Conservation (phyloP, 2,797 vertebrate genomes). For the Anniella stebbinsi region DNA sequence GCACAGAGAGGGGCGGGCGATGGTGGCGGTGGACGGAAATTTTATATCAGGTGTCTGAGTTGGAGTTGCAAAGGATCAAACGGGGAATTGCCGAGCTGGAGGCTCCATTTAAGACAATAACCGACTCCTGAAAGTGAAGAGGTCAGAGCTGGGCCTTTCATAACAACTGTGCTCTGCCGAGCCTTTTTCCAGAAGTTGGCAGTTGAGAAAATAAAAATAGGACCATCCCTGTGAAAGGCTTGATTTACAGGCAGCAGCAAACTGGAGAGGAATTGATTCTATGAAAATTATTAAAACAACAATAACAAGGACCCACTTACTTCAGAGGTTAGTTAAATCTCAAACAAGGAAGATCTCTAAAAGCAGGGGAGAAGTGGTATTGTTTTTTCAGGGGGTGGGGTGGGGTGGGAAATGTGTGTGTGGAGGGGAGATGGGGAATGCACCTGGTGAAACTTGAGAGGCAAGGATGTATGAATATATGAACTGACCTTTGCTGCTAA, state of each 20-base stretch:
- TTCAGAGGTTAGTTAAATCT: conserved; percentile 43
- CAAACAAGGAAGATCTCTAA: not conserved
- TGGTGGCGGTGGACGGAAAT: conserved; percentile 61
- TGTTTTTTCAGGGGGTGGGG: accelerated
- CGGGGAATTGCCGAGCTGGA: conserved; percentile 51
- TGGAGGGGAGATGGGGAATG: not conserved
- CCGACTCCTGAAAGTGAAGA: conserved; percentile 69
- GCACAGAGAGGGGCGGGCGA: conserved; percentile 49
- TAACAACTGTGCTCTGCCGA: conserved; percentile 43
- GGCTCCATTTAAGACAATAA: conserved; percentile 64
- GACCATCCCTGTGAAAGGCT: not conserved
- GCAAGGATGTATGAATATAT: not conserved
- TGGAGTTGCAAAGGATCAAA: conserved; percentile 58
- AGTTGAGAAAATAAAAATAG: conserved; percentile 58
- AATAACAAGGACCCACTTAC: accelerated
- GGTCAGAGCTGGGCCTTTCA: conserved; percentile 61
- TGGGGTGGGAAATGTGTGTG: not conserved
- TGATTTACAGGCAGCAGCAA: conserved; percentile 29
- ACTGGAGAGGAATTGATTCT: not conserved
- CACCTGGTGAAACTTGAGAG: not conserved
- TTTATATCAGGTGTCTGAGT: conserved; percentile 62
- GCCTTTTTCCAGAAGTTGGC: conserved; percentile 37
- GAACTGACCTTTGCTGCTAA: not conserved
- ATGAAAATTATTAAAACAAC: not conserved
- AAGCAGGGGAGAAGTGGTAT: not conserved